phyloP scores from a whole-genome alignment of 2,888 invertebrate species.

The Caenorhabditis drosophilae region DNA sequence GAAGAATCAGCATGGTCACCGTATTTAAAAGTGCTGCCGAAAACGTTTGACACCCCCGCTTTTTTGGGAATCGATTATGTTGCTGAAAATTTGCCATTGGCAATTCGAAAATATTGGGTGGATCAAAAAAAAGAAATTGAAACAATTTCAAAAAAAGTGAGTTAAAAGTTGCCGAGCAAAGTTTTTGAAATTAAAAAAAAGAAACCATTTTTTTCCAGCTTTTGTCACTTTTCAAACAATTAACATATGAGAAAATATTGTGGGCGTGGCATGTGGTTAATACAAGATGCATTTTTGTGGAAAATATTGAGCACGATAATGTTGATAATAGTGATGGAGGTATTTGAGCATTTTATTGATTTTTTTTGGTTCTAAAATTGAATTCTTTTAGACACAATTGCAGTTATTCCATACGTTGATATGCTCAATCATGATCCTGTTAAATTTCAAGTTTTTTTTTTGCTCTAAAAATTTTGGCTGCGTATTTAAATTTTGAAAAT shows the following conservation, averaged over 20 bases:
- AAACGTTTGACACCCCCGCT: slow-evolving; percentile 37
- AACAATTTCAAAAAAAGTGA: slow-evolving; percentile 24
- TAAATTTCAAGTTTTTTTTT: slow-evolving; percentile 28
- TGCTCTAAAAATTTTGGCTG: background rate
- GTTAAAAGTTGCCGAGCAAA: background rate
- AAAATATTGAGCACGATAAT: slow-evolving; percentile 40
- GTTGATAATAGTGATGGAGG: slow-evolving; percentile 41
- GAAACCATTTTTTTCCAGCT: slow-evolving; percentile 26
- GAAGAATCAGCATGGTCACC: slow-evolving; percentile 51
- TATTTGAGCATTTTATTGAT: background rate
- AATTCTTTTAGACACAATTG: slow-evolving; percentile 58
- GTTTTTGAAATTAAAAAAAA: slow-evolving; percentile 3
- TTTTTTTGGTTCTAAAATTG: background rate
- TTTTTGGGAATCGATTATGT: slow-evolving; percentile 26
- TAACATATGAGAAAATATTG: slow-evolving; percentile 27
- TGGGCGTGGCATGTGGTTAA: slow-evolving; percentile 69
- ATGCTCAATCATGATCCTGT: slow-evolving; percentile 65
- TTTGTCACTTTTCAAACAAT: slow-evolving; percentile 18
- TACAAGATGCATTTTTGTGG: slow-evolving; percentile 56
- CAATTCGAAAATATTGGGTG: slow-evolving; percentile 40
- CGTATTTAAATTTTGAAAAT: background rate
- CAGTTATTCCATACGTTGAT: slow-evolving; percentile 65
- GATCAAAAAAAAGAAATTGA: slow-evolving; percentile 51
- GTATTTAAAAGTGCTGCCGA: slow-evolving; percentile 59
- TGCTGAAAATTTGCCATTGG: slow-evolving; percentile 33